A percentile compares a stretch with the other conserved stretches of the same genome.
phyloP scores from a whole-genome alignment of 2,113 vertebrate genomes.

The Tenebrosternarchus preto region DNA sequence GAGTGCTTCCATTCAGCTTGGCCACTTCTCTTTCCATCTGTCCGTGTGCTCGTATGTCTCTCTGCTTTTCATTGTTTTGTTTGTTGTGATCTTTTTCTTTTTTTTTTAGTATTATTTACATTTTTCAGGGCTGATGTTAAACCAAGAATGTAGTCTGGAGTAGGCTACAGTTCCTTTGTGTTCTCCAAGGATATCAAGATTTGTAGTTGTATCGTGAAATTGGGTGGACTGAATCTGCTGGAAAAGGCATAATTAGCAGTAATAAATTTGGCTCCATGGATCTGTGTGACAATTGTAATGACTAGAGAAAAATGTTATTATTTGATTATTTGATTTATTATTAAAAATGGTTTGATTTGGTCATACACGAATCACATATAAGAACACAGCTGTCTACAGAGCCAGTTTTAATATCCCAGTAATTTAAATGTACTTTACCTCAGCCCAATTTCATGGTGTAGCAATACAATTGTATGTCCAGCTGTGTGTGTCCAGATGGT shows the following conservation, averaged over 20 bases:
- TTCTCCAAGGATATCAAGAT: background rate
- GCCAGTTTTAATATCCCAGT: background rate
- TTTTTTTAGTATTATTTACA: background rate
- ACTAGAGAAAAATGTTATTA: background rate
- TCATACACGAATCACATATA: too few relatives aligned
- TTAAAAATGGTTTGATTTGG: background rate
- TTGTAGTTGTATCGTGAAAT: background rate
- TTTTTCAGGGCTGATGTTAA: conserved; percentile 10
- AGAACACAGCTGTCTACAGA: background rate
- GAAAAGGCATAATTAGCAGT: background rate
- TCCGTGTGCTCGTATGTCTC: background rate
- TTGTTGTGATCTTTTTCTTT: background rate
- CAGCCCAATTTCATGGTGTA: conserved; percentile 6
- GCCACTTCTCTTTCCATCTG: background rate
- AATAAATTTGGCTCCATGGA: background rate
- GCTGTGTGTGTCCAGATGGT: too few relatives aligned
- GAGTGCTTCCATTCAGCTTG: conserved; percentile 51
- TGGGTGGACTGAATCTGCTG: background rate
- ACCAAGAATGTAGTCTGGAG: background rate
- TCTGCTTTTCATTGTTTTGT: background rate
- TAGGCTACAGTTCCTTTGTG: background rate
- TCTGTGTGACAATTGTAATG: background rate
- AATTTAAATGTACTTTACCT: background rate
- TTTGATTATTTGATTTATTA: background rate
- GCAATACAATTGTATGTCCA: background rate